phyloP scores from a whole-genome alignment of 2,797 vertebrate genomes.

The Oryzias sinensis region DNA sequence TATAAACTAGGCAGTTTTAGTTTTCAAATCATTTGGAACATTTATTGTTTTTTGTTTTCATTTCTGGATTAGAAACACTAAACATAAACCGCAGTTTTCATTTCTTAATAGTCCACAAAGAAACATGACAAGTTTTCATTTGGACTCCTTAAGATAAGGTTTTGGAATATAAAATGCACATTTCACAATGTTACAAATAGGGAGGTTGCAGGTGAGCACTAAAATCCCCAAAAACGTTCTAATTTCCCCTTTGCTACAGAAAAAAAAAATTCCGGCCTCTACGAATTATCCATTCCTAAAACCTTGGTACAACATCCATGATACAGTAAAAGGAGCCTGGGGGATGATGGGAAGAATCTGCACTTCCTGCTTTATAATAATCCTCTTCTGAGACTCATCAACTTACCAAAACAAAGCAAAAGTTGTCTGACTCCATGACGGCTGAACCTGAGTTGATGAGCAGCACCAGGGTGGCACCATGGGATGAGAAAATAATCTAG shows the following conservation, averaged over 20 bases:
- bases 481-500: conserved; percentile 42
- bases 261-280: conserved; percentile 9
- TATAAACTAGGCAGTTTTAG: conserved; percentile 19
- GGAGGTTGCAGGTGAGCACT: conserved; percentile 46
- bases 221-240: conserved; percentile 24
- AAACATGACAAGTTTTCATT: conserved; percentile 85
- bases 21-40: conserved; percentile 45
- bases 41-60: conserved; percentile 53
- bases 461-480: conserved; percentile 57
- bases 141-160: conserved; percentile 75
- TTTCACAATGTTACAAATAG: conserved; percentile 86
- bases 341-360: conserved; percentile 9
- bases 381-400: too few relatives aligned
- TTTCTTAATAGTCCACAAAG: conserved; percentile 76
- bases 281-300: conserved; percentile 21
- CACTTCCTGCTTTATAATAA: too few relatives aligned
- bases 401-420: too few relatives aligned
- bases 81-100: conserved; percentile 53
- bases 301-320: conserved; percentile 38
- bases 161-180: conserved; percentile 83
- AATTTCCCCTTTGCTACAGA: conserved; percentile 47
- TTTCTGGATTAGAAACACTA: conserved; percentile 65
- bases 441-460: conserved; percentile 63
- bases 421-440: conserved; percentile 7
- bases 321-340: conserved; percentile 40